Evolutionary conservation across 2,797 vertebrate genomes (phyloP).

Genomic region (Trematomus bernacchii): DNA sequence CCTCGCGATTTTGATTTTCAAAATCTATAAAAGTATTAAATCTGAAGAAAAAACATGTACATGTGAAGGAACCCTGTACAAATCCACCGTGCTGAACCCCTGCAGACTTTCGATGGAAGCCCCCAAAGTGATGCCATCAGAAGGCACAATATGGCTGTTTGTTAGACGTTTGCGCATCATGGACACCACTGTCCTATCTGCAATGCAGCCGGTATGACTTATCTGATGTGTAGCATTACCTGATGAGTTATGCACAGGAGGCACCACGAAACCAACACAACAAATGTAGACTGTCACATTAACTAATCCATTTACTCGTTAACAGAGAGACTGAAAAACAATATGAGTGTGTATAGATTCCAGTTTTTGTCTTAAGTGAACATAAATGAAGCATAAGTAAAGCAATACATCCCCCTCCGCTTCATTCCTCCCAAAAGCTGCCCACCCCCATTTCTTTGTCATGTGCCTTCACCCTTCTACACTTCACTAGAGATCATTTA

Average conservation of each 20-base stretch:
- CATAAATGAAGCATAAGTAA: constrained; percentile 2
- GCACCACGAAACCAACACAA: not conserved
- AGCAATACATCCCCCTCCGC: not conserved
- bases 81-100: no score
- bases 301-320: not conserved
- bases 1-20: no score
- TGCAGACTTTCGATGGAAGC: no score
- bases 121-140: not conserved
- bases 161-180: not conserved
- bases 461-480: constrained; percentile 9
- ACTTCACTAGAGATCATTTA: constrained; percentile 42
- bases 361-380: not conserved
- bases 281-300: not conserved
- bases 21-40: no score
- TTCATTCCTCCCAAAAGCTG: not conserved
- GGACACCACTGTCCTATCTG: not conserved
- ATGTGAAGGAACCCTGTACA: no score
- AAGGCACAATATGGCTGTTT: not conserved
- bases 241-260: not conserved
- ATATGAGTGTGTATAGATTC: no score
- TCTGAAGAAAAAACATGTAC: no score
- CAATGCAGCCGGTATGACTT: not conserved
- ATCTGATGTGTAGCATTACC: not conserved
- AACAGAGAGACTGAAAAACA: not conserved
- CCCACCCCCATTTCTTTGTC: constrained; percentile 13